A percentile compares a stretch with the other conserved stretches of the same genome.
phyloP scores from a whole-genome alignment of 2,888 invertebrate genomes.

The Drosophila stalkeri region DNA sequence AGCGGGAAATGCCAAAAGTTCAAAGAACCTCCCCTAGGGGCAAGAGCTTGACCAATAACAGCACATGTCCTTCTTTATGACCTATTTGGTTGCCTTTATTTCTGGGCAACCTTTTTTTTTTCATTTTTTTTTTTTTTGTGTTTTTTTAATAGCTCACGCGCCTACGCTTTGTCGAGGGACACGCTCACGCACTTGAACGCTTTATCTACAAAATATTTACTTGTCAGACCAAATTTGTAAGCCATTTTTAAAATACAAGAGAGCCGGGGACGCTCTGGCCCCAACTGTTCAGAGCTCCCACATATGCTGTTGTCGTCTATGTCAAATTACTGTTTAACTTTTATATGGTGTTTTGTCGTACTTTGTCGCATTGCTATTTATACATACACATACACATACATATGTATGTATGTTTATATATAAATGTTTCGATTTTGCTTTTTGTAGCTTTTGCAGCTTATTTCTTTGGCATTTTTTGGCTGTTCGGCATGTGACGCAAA shows the following conservation, averaged over 20 bases:
- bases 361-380: conserved; percentile 74
- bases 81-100: conserved; percentile 40
- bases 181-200: conserved; percentile 66
- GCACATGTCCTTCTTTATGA: conserved; percentile 52
- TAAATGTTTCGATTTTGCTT: conserved; percentile 30
- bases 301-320: conserved; percentile 71
- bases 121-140: conserved; percentile 4
- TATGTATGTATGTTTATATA: conserved; percentile 53
- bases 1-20: conserved; percentile 34
- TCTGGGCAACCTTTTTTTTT: conserved; percentile 9
- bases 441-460: conserved; percentile 70
- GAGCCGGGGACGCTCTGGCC: background rate
- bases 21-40: conserved; percentile 25
- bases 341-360: conserved; percentile 75
- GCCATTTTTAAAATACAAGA: conserved; percentile 60
- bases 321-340: conserved; percentile 80
- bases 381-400: conserved; percentile 31
- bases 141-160: conserved; percentile 53
- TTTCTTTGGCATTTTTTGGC: conserved; percentile 78
- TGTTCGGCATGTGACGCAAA: conserved; percentile 71
- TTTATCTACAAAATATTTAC: conserved; percentile 73
- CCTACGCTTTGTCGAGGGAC: conserved; percentile 47
- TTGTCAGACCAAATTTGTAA: conserved; percentile 58
- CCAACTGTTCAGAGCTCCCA: conserved; percentile 34
- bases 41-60: conserved; percentile 38